Evolutionary conservation across 2,888 invertebrate species (phyloP).

Genomic region (Mythimna impura): DNA sequence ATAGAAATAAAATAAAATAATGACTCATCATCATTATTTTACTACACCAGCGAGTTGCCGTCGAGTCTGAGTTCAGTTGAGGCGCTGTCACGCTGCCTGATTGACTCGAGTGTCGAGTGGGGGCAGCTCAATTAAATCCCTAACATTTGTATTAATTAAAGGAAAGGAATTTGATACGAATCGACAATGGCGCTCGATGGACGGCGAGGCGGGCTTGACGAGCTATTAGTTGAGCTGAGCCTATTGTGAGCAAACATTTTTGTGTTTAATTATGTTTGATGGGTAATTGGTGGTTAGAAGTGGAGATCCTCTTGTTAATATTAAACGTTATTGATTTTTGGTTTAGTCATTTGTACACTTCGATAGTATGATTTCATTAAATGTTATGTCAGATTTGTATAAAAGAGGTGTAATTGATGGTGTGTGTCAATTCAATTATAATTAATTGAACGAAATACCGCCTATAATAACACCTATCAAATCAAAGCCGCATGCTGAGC

Average conservation of each 20-base stretch:
- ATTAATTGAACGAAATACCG: conserved; percentile 6
- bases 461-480: conserved; percentile 17
- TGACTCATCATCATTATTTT: conserved; percentile 67
- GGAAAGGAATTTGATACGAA: conserved; percentile 71
- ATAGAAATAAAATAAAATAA: conserved; percentile 62
- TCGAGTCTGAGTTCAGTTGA: conserved; percentile 53
- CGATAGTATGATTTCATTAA: conserved; percentile 22
- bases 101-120: conserved; percentile 66
- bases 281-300: conserved; percentile 52
- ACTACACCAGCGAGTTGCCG: conserved; percentile 53
- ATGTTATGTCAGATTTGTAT: conserved; percentile 23
- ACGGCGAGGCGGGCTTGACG: conserved; percentile 55
- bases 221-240: conserved; percentile 52
- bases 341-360: conserved; percentile 12
- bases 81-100: conserved; percentile 64
- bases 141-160: conserved; percentile 74
- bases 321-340: conserved; percentile 23
- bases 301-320: conserved; percentile 26
- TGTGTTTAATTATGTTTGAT: conserved; percentile 60
- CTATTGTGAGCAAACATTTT: conserved; percentile 69
- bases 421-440: conserved; percentile 9
- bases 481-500: background rate
- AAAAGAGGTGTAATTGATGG: background rate
- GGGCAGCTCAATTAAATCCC: conserved; percentile 71
- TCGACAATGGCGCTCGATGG: conserved; percentile 62